A percentile compares a stretch with the other conserved stretches of the same genome.
These are phyloP conservation scores for Scaptodrosophila lebanonensis DNA, from an alignment of 1,140 invertebrate genomes.

Conservation along the genomic window DNA sequence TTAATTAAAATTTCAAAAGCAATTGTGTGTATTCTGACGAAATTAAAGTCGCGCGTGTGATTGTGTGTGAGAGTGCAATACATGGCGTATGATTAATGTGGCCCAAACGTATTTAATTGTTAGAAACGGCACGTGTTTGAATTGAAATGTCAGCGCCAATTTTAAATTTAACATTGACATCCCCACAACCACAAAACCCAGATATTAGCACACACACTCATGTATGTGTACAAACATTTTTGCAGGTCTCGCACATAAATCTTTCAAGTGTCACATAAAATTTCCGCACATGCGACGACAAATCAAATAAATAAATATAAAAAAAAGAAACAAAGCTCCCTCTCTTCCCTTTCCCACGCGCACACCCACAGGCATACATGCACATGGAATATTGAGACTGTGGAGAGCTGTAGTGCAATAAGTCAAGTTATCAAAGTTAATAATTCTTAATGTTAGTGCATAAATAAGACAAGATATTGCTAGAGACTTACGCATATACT, in stretches of 20 bases:
- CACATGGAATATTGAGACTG: not conserved
- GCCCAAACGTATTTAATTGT: slow-evolving; percentile 13
- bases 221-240: not conserved
- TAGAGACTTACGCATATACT: too few species aligned
- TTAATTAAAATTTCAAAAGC: slow-evolving; percentile 59
- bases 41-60: too few species aligned
- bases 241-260: slow-evolving; percentile 45
- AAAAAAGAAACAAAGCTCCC: slow-evolving; percentile 5
- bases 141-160: slow-evolving; percentile 37
- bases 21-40: too few species aligned
- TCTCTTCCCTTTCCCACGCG: too few species aligned
- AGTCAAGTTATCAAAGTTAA: slow-evolving; percentile 72
- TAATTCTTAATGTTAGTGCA: slow-evolving; percentile 75
- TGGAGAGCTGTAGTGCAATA: slow-evolving; percentile 51
- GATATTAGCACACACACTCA: not conserved
- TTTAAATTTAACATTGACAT: slow-evolving; percentile 58
- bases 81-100: slow-evolving; percentile 68
- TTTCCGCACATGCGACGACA: slow-evolving; percentile 60
- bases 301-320: slow-evolving; percentile 8
- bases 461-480: slow-evolving; percentile 60
- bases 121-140: slow-evolving; percentile 37
- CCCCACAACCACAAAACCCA: slow-evolving; percentile 32
- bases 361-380: too few species aligned
- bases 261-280: slow-evolving; percentile 74
- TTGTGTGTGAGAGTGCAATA: slow-evolving; percentile 13